phyloP scores from a whole-genome alignment of 2,888 invertebrate species.

The Scrobipalpa atriplicella region DNA sequence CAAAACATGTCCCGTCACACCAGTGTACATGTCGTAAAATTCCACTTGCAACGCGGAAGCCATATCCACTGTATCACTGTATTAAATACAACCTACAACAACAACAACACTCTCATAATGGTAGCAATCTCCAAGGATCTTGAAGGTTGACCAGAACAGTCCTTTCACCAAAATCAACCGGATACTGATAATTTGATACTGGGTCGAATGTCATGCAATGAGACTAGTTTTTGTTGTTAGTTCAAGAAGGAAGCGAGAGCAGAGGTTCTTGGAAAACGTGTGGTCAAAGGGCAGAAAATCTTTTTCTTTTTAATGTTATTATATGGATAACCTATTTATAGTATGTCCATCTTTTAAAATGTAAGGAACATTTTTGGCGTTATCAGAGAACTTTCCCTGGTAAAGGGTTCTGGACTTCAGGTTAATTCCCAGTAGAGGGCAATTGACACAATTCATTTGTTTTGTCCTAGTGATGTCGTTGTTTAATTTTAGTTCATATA shows the following conservation, averaged over 20 bases:
- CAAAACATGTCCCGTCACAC: neutral
- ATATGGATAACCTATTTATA: no score
- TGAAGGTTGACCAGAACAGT: conserved; percentile 29
- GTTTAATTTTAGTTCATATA: neutral
- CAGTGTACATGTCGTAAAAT: conserved; percentile 21
- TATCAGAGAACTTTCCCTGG: neutral
- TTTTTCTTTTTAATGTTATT: no score
- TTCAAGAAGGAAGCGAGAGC: neutral
- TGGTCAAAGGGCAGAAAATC: neutral
- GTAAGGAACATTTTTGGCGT: no score
- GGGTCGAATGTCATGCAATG: conserved; percentile 17
- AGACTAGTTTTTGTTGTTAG: neutral
- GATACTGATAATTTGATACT: conserved; percentile 18
- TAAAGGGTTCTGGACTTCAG: neutral
- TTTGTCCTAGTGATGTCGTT: neutral
- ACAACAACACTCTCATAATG: no score
- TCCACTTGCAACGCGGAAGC: conserved; percentile 37
- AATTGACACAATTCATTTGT: neutral
- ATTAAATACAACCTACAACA: no score
- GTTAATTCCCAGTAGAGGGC: neutral
- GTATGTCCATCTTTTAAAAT: no score
- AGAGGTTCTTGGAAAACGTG: neutral
- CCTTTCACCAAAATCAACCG: conserved; percentile 46
- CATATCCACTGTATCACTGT: conserved; percentile 26
- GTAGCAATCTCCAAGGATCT: conserved; percentile 33